Conservation (phyloP, 2,888 invertebrate genomes). For the Graphium colonna region DNA sequence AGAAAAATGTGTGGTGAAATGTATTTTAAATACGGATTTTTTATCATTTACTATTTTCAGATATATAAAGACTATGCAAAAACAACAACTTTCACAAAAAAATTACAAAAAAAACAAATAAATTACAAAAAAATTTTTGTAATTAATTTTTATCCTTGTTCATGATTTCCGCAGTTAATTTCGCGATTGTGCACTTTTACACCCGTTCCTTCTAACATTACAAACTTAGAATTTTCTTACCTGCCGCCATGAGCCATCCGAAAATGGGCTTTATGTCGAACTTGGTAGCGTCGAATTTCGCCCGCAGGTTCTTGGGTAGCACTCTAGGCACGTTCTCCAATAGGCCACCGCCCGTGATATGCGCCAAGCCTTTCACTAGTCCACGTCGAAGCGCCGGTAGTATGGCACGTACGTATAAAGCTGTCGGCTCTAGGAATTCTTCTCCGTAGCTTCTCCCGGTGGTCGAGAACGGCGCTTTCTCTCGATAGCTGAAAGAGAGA, state of each 20-base stretch:
- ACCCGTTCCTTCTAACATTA: no score
- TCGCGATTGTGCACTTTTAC: no score
- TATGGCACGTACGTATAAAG: constrained; percentile 89
- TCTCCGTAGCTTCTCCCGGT: constrained; percentile 80
- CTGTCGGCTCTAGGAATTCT: constrained; percentile 91
- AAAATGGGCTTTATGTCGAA: constrained; percentile 90
- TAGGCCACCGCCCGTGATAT: constrained; percentile 96
- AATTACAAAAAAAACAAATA: no score
- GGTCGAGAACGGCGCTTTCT: constrained; percentile 63
- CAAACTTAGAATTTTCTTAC: no score
- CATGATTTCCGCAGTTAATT: no score
- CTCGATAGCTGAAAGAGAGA: constrained; percentile 60
- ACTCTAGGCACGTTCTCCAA: constrained; percentile 93
- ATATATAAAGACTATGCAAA: no score
- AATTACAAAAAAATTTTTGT: constrained; percentile 4
- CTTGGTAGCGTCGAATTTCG: constrained; percentile 84
- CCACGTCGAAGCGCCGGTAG: constrained; percentile 85
- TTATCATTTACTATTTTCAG: no score
- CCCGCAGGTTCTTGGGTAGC: constrained; percentile 84
- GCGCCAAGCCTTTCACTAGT: constrained; percentile 91
- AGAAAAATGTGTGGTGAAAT: no score
- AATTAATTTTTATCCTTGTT: no score
- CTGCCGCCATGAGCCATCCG: constrained; percentile 91
- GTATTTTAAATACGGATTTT: no score
- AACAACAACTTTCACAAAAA: no score